Conservation (phyloP, 2,113 vertebrate genomes). For the Gymnobelideus leadbeateri region DNA sequence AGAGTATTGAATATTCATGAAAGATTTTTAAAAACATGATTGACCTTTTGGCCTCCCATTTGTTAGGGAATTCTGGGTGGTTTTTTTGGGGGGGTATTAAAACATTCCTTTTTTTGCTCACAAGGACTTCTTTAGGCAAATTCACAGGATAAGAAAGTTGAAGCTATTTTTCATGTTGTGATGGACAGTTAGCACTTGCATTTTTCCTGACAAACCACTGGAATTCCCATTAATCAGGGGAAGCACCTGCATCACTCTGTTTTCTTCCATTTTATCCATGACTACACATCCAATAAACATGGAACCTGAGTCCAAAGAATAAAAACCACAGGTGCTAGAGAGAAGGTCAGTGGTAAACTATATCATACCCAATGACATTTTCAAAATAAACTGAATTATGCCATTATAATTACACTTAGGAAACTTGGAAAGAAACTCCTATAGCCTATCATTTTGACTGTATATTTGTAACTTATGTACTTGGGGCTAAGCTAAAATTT, state of each 20-base stretch:
- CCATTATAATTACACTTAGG: slow-evolving; percentile 62
- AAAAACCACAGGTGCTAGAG: slow-evolving; percentile 78
- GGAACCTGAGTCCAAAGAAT: slow-evolving; percentile 64
- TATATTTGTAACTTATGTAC: slow-evolving; percentile 63
- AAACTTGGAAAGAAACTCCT: slow-evolving; percentile 60
- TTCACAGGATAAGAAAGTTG: slow-evolving; percentile 66
- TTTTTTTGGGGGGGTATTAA: slow-evolving; percentile 63
- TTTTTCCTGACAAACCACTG: slow-evolving; percentile 68
- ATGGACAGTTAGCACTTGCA: slow-evolving; percentile 68
- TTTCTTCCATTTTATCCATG: slow-evolving; percentile 60
- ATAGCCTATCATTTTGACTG: slow-evolving; percentile 12
- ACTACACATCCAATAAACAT: slow-evolving; percentile 73
- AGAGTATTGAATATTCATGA: slow-evolving; percentile 14
- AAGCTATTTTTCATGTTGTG: slow-evolving; percentile 50
- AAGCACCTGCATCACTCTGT: slow-evolving; percentile 80
- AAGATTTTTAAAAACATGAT: slow-evolving; percentile 62
- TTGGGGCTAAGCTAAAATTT: slow-evolving; percentile 68
- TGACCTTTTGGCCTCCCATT: slow-evolving; percentile 45
- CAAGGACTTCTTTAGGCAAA: slow-evolving; percentile 67
- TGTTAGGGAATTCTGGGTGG: neutral
- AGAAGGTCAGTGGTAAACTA: slow-evolving; percentile 70
- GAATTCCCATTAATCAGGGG: slow-evolving; percentile 75
- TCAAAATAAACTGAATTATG: slow-evolving; percentile 73
- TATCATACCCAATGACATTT: slow-evolving; percentile 62
- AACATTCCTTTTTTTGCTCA: slow-evolving; percentile 65